Base-by-base conservation (phyloP, 1,140 invertebrate species). In the Holcopasites calliopsidis region DNA sequence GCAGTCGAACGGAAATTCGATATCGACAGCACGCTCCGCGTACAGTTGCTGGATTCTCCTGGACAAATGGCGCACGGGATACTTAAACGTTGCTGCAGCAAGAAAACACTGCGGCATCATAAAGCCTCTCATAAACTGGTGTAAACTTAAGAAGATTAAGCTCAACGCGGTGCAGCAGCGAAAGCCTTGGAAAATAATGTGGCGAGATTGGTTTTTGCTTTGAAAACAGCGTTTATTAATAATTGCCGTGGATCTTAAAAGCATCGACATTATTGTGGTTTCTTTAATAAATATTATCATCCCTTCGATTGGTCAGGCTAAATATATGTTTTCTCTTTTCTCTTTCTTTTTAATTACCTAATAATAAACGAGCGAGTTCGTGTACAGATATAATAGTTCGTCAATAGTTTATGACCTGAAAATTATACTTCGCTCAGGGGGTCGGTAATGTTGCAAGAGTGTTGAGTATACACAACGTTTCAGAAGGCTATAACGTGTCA, bases 1-100 rank as follows among this genome's bases (percentile, higher is more conserved):
- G 50, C 79, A 70, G 66, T 79, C 80, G 80, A 82, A 79, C 66
- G 80, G 77, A 82, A 82, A 82, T 11, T 55, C 69, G 69, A 82
- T 76, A 76, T 76, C 62, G 54, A 55, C 28, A 35, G 6, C 69
- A 68, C 33, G 69, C 71, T 40, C 57, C 52, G 40, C 35, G 16
- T 18, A 52, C 49, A 54, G 42, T 23, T 13, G 28, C 49, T 54
- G 35, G 35, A 42, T 40, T 18, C 44, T 50, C 31, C 4, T 11
- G 47, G 26, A 10, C 42, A 33, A 55, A 4, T 49, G 42, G 40
- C 28, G 18, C 42, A 11, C 31, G 21, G 38, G 50, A 58, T 26
- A 28, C n/a, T 50, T 47, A 58, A 38, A 10, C 1, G 4, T 38
- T 4, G 3, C 33, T 16, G 35, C 35, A 38, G 2, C 18, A 40